Conservation (phyloP, 2,113 vertebrate genomes). For the Hippocampus abdominalis region DNA sequence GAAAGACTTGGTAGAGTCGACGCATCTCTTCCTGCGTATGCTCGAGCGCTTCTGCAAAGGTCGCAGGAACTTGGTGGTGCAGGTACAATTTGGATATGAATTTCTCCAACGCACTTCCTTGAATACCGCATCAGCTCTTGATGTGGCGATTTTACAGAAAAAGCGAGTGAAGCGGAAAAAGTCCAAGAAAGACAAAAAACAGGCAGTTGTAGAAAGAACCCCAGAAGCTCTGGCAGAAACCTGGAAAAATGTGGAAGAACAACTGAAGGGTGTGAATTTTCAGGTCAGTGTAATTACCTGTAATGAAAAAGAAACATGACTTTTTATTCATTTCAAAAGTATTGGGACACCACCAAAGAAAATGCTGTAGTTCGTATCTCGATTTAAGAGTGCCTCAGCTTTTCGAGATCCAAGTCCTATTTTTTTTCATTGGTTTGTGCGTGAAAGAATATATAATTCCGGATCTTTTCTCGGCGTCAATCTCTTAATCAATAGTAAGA, state of each 20-base stretch:
- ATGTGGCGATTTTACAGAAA: constrained; percentile 61
- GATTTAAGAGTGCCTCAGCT: too few species aligned
- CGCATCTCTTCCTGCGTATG: constrained; percentile 92
- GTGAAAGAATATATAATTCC: too few species aligned
- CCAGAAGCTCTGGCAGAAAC: constrained; percentile 70
- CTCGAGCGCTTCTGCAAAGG: constrained; percentile 87
- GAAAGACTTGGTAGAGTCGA: constrained; percentile 88
- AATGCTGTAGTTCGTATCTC: not conserved
- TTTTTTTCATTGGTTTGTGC: too few species aligned
- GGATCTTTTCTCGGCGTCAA: not conserved
- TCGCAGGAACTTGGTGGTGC: constrained; percentile 80
- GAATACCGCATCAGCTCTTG: not conserved
- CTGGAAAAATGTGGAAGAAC: constrained; percentile 78
- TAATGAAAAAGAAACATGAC: not conserved
- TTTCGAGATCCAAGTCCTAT: too few species aligned
- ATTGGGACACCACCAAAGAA: not conserved
- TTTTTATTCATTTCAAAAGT: not conserved
- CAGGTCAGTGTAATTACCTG: constrained; percentile 52
- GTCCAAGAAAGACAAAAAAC: constrained; percentile 44
- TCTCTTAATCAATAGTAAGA: not conserved
- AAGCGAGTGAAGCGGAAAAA: constrained; percentile 77
- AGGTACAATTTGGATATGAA: constrained; percentile 71
- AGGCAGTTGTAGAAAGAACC: not conserved
- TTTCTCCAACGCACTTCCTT: not conserved
- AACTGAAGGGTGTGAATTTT: constrained; percentile 70